Percentiles rank a stretch among this genome's conserved stretches.
These are phyloP conservation scores for Thaumatotibia leucotreta DNA, from an alignment of 1,140 invertebrate species.

Conservation along the genomic window DNA sequence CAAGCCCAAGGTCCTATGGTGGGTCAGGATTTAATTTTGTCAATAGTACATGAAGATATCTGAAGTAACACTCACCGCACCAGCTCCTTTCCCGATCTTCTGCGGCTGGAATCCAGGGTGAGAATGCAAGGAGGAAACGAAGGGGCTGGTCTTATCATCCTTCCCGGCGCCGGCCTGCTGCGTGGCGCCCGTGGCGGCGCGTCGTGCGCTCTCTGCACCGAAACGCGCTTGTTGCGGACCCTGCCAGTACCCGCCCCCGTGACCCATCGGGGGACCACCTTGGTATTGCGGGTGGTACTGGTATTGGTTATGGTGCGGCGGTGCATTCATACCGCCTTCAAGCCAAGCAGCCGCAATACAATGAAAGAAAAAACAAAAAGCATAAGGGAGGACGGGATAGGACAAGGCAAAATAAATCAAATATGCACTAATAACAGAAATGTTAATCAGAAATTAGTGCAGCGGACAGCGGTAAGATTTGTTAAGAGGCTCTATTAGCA, in stretches of 20 bases:
- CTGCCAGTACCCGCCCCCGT: slow-evolving; percentile 49
- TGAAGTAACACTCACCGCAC: slow-evolving; percentile 79
- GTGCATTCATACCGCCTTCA: slow-evolving; percentile 77
- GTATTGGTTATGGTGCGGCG: slow-evolving; percentile 72
- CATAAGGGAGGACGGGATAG: slow-evolving; percentile 64
- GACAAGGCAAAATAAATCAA: slow-evolving; percentile 59
- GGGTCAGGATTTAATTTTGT: too few species aligned
- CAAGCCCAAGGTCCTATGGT: too few species aligned
- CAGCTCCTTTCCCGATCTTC: slow-evolving; percentile 91
- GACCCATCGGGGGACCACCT: slow-evolving; percentile 46
- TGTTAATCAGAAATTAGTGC: slow-evolving; percentile 37
- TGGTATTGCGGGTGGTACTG: slow-evolving; percentile 68
- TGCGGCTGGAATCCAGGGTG: slow-evolving; percentile 96
- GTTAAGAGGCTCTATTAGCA: slow-evolving; percentile 59
- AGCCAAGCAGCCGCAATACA: slow-evolving; percentile 74
- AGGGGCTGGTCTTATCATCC: slow-evolving; percentile 86
- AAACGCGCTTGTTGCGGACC: slow-evolving; percentile 56
- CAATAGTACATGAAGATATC: too few species aligned
- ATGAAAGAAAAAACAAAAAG: slow-evolving; percentile 74
- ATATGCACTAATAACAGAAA: slow-evolving; percentile 48
- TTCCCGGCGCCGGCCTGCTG: slow-evolving; percentile 69
- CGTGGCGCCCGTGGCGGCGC: slow-evolving; percentile 47
- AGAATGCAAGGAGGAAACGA: slow-evolving; percentile 91
- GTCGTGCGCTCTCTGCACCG: slow-evolving; percentile 68
- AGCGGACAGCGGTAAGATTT: slow-evolving; percentile 43